phyloP scores from a whole-genome alignment of 2,797 vertebrate genomes.

The Scarus forsteni region DNA sequence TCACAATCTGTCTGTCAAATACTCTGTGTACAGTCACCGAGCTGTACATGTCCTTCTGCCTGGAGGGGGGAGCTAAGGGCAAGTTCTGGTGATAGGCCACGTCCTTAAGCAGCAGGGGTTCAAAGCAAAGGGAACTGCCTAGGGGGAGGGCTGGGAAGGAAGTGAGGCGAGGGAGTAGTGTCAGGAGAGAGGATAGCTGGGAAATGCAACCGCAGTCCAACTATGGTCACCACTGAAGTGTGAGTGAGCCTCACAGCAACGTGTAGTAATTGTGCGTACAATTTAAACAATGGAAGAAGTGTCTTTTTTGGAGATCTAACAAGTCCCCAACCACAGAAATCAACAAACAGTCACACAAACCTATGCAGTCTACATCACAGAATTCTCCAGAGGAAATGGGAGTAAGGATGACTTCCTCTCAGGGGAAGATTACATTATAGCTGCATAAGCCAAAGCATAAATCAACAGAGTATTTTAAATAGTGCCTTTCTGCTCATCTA shows the following conservation, averaged over 20 bases:
- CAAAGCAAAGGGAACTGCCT: conserved; percentile 63
- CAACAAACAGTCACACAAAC: conserved; percentile 35
- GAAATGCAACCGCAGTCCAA: conserved; percentile 59
- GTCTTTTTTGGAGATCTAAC: conserved; percentile 2
- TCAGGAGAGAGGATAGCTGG: conserved; percentile 78
- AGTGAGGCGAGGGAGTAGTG: conserved; percentile 55
- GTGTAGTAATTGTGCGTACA: not conserved
- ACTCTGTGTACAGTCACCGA: conserved; percentile 40
- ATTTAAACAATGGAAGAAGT: not conserved
- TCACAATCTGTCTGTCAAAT: conserved; percentile 47
- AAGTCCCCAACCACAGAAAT: conserved; percentile 21
- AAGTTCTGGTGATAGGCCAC: conserved; percentile 61
- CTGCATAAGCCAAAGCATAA: conserved; percentile 54
- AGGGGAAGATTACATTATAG: conserved; percentile 52
- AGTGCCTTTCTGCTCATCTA: conserved; percentile 52
- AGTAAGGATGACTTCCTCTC: conserved; percentile 45
- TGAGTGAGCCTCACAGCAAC: conserved; percentile 3
- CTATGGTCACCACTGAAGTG: conserved; percentile 29
- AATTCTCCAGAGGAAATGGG: conserved; percentile 42
- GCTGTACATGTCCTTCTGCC: conserved; percentile 47
- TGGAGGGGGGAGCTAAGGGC: conserved; percentile 24
- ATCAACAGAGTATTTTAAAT: conserved; percentile 57
- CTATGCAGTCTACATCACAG: conserved; percentile 39
- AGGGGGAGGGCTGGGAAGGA: conserved; percentile 25
- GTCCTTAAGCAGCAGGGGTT: conserved; percentile 74